Conservation (phyloP, 2,797 vertebrate genomes). For the Ceryle rudis region DNA sequence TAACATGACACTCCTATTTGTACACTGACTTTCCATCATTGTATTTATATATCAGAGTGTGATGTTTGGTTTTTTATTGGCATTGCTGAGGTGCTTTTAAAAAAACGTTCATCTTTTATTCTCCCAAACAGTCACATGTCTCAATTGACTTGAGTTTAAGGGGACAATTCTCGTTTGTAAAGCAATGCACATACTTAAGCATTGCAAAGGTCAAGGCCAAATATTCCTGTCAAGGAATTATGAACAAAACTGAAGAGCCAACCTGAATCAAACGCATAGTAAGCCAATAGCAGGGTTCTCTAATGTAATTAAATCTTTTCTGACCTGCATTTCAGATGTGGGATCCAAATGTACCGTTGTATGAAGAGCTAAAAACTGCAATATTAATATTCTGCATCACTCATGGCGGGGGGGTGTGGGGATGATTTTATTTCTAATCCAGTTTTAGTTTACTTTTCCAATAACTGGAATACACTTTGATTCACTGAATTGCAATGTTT, state of each 20-base stretch:
- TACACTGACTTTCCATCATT: slow-evolving; percentile 30
- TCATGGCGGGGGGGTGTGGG: background rate
- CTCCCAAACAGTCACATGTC: background rate
- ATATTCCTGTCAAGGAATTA: background rate
- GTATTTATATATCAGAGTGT: background rate
- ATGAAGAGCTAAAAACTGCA: background rate
- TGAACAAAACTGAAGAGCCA: background rate
- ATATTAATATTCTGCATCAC: background rate
- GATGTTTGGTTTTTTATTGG: slow-evolving; percentile 12
- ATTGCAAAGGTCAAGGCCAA: slow-evolving; percentile 1
- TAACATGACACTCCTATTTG: slow-evolving; percentile 71
- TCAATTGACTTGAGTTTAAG: background rate
- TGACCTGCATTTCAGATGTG: background rate
- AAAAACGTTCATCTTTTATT: background rate
- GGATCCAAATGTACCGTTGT: background rate
- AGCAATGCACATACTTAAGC: background rate
- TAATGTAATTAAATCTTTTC: background rate
- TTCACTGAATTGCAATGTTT: background rate
- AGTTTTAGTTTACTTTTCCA: background rate
- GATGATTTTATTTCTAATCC: background rate
- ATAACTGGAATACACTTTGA: background rate
- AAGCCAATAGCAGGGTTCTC: background rate
- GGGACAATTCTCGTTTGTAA: background rate
- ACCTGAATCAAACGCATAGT: background rate
- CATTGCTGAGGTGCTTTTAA: background rate